These are phyloP conservation scores for Lasius platythorax DNA, from an alignment of 2,888 invertebrate species.

Conservation along the genomic window DNA sequence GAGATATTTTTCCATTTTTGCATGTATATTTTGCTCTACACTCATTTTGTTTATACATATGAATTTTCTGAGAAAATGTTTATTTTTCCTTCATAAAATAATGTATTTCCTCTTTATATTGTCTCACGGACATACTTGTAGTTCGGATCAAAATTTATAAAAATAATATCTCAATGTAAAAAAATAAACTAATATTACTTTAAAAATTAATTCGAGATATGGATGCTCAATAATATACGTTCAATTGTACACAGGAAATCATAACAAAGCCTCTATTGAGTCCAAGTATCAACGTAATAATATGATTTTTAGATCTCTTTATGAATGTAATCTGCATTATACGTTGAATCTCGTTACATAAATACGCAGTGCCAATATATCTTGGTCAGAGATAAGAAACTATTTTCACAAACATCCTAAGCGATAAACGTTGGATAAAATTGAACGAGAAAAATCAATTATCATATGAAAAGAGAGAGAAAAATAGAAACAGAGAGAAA, in stretches of 20 bases:
- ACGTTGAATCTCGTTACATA: conserved; percentile 18
- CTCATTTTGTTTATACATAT: neutral
- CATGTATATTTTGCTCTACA: neutral
- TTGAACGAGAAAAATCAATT: conserved; percentile 20
- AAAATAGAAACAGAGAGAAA: neutral
- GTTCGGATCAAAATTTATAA: neutral
- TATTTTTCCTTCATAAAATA: neutral
- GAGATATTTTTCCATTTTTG: neutral
- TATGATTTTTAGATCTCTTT: conserved; percentile 9
- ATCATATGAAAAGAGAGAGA: conserved; percentile 5
- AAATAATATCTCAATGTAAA: neutral
- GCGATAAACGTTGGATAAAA: neutral
- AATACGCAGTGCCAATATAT: conserved; percentile 12
- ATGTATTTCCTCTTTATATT: neutral
- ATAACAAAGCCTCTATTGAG: conserved; percentile 8
- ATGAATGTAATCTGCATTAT: conserved; percentile 1
- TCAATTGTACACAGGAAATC: conserved; percentile 24
- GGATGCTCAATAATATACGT: neutral
- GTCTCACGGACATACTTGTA: neutral
- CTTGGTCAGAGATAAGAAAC: conserved; percentile 7
- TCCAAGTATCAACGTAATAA: conserved; percentile 7
- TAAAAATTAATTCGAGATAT: neutral
- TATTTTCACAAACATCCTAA: conserved; percentile 8
- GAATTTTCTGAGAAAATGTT: neutral
- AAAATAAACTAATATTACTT: conserved; percentile 7